Evolutionary conservation across 2,888 invertebrate species (phyloP), one percentile per base, ranked within the genome.

Genomic region (Ceraclea dissimilis): DNA sequence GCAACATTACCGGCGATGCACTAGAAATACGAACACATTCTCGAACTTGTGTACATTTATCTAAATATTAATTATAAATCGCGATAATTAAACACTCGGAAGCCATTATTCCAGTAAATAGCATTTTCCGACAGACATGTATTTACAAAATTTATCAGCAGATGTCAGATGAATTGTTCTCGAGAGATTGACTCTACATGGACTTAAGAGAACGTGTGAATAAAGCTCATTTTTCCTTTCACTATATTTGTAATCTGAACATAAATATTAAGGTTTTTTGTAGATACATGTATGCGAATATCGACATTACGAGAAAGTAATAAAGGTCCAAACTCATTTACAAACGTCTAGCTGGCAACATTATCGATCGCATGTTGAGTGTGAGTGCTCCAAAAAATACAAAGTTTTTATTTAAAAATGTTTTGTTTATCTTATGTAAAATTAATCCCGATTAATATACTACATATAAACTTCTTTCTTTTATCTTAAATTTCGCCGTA

Each of bases 21-120:
- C 51, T 52, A 46, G 17, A 39, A 46, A 43, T 11, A 49, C 44
- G 49, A 33, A 43, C 16, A 52, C 44, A 52, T 58, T 52, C 52
- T 52, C 20, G 44, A 20, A 46, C 26, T 46, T 52, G 54, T 54
- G 33, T 52, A 52, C 52, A 58, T 55, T 51, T 52, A 34, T 55
- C 51, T 52, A 55, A 55, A 55, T 52, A 51, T 58, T 55, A 58
- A 58, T 61, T 56, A 57, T 61, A 54, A 56, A 54, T 54, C 58
- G 55, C 52, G 50, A 61, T 54, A 60, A 56, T 61, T 58, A 56
- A 49, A 26, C 46, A 73, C 75, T 75, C 74, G 77, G 77, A 76
- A 78, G 77, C 77, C 77, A 78, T 78, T 78, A 77, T 76, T 77
- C 76, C 77, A 75, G 73, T 76, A 76, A 75, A 77, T 77, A 76